These are phyloP conservation scores for Morone chrysops DNA, from an alignment of 2,113 vertebrate species.

Conservation along the genomic window DNA sequence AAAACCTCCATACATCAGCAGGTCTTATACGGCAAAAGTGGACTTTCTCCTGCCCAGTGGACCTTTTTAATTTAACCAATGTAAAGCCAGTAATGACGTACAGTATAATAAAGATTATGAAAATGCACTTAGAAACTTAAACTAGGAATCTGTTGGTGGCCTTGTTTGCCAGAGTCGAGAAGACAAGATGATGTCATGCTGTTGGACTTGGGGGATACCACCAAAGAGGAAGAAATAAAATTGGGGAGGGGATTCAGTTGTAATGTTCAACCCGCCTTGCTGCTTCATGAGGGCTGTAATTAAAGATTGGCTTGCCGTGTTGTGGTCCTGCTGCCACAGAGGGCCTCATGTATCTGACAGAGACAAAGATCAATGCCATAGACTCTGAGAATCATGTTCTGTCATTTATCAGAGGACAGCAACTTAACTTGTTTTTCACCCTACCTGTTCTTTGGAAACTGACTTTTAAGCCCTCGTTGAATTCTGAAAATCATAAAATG, in stretches of 20 bases:
- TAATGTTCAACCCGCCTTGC: slow-evolving; percentile 57
- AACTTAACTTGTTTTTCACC: slow-evolving; percentile 47
- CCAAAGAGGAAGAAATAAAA: slow-evolving; percentile 65
- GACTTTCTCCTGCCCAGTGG: background rate
- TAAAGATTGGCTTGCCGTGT: slow-evolving; percentile 71
- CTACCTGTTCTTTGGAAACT: slow-evolving; percentile 30
- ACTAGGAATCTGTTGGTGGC: slow-evolving; percentile 64
- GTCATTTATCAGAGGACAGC: slow-evolving; percentile 56
- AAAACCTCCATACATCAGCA: slow-evolving; percentile 9
- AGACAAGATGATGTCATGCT: slow-evolving; percentile 75
- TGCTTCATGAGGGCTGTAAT: slow-evolving; percentile 74
- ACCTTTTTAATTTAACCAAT: slow-evolving; percentile 1
- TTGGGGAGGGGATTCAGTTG: slow-evolving; percentile 63
- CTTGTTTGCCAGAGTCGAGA: slow-evolving; percentile 62
- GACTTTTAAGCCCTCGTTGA: slow-evolving; percentile 27
- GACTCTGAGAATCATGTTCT: slow-evolving; percentile 57
- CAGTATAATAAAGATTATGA: slow-evolving; percentile 13
- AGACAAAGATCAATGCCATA: slow-evolving; percentile 56
- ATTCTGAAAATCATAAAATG: slow-evolving; percentile 14
- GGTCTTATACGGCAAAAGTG: background rate
- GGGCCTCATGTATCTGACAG: slow-evolving; percentile 68
- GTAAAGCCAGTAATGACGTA: slow-evolving; percentile 10
- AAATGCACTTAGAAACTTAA: slow-evolving; percentile 27
- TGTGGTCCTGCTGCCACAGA: slow-evolving; percentile 69
- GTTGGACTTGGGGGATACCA: slow-evolving; percentile 66